Percentiles rank a stretch among this genome's conserved stretches.
Conservation (phyloP, 1,140 invertebrate species). For the Drosophila nasuta region DNA sequence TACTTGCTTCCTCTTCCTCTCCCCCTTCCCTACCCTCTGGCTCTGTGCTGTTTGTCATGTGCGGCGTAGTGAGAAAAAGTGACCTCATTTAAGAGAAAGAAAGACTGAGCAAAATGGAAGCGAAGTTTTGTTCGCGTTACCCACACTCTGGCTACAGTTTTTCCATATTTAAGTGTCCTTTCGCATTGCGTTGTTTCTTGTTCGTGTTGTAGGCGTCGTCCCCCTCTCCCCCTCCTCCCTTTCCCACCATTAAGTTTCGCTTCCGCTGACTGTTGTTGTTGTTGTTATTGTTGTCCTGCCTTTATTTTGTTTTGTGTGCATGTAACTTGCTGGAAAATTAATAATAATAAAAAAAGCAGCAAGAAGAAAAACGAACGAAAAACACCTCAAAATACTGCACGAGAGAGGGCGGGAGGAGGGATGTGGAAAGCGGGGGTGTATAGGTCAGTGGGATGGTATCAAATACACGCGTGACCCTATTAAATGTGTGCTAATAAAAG, state of each 20-base stretch:
- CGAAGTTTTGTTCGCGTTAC: conserved; percentile 26
- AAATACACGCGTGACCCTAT: conserved; percentile 80
- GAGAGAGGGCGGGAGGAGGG: background rate
- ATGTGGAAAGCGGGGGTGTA: background rate
- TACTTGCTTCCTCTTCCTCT: background rate
- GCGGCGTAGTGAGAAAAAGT: conserved; percentile 49
- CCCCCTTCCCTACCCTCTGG: background rate
- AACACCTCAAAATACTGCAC: conserved; percentile 52
- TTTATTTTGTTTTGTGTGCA: conserved; percentile 73
- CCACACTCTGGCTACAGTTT: conserved; percentile 44
- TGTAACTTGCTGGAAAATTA: conserved; percentile 82
- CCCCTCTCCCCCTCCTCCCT: conserved; percentile 8
- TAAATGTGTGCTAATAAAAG: conserved; percentile 84
- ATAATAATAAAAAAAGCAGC: conserved; percentile 77
- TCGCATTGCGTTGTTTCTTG: conserved; percentile 62
- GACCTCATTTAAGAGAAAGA: conserved; percentile 63
- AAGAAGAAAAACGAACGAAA: conserved; percentile 47
- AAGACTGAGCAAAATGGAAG: conserved; percentile 12
- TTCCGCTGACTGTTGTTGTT: conserved; percentile 22
- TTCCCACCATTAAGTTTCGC: conserved; percentile 10
- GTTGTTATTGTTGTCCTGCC: conserved; percentile 57
- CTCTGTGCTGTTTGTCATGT: background rate
- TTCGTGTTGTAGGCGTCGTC: conserved; percentile 37
- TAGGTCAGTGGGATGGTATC: conserved; percentile 36
- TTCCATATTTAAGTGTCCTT: conserved; percentile 78